Evolutionary conservation across 2,888 invertebrate genomes (phyloP), one percentile per base, ranked within the genome.

Genomic region (Athalia circularis): DNA sequence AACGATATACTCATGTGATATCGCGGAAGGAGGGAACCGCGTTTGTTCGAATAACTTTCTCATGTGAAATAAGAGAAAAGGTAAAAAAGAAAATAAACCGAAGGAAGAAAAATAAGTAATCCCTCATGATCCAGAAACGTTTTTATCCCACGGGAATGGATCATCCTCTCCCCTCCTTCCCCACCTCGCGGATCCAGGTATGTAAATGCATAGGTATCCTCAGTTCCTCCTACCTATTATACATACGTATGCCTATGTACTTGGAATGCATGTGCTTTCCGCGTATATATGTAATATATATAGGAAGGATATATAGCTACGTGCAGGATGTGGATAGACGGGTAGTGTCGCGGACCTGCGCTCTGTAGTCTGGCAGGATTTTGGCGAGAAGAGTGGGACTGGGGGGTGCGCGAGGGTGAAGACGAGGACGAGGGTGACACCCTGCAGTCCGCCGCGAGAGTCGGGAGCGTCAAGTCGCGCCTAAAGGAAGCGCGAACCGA

Each of bases 401-500:
- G 43, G 59, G 13, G 43, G 43, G 61, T 29, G 29, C 29, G 29
- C n/a, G 13, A 59, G 43, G 74, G 74, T 85, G 87, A 85, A 85
- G 86, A 80, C 83, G 82, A 85, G 83, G 84, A 79, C 85, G 84
- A 88, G 88, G 89, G 89, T 88, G 89, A 89, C 90, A 90, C 89
- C 89, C 90, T 89, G 89, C 89, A 89, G 90, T 90, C 88, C 85
- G 86, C 86, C 87, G 87, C 88, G 89, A 88, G 87, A 87, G 85
- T 86, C 75, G 50, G 75, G 29, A 43, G 13, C 75, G 75, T 84
- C 84, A 82, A 85, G 83, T 64, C 75, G 75, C 62, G 61, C 6
- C 59, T 48, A 29, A 5, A 50, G 50, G 62, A 52, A 8, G 61
- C 13, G 47, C 29, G n/a, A 43, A 29, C 5, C 43, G 59, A 70